Percentiles rank a stretch among this genome's conserved stretches.
Evolutionary conservation across 2,888 invertebrate species (phyloP).

Genomic region (Alcis repandata): DNA sequence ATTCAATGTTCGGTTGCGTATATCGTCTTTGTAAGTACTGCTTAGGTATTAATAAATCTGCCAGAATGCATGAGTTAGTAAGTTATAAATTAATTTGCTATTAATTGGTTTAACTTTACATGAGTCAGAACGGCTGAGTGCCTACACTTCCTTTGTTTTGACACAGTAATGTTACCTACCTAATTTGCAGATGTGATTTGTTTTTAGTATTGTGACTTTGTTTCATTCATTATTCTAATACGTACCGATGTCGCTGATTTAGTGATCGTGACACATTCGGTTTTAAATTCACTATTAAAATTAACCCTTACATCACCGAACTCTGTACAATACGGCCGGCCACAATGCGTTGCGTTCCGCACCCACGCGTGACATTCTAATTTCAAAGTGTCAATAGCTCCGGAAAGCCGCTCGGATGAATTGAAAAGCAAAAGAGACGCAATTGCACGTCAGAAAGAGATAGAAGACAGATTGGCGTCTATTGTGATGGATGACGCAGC

Average conservation of each 20-base stretch:
- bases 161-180: background rate
- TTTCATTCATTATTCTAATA: background rate
- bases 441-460: constrained; percentile 59
- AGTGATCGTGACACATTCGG: constrained; percentile 15
- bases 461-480: constrained; percentile 67
- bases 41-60: constrained; percentile 12
- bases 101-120: constrained; percentile 1
- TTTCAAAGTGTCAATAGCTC: constrained; percentile 79
- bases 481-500: constrained; percentile 74
- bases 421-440: constrained; percentile 70
- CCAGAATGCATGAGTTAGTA: background rate
- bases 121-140: constrained; percentile 2
- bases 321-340: constrained; percentile 60
- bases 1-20: constrained; percentile 34
- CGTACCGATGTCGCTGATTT: background rate
- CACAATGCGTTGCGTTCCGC: constrained; percentile 78
- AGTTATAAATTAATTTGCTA: background rate
- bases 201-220: constrained; percentile 1
- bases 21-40: constrained; percentile 28
- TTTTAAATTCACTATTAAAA: constrained; percentile 36
- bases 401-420: constrained; percentile 70
- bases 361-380: constrained; percentile 83
- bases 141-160: constrained; percentile 11
- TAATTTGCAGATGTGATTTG: constrained; percentile 4
- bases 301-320: constrained; percentile 66